Conservation (phyloP, 2,888 invertebrate genomes). For the Folsomia candida region DNA sequence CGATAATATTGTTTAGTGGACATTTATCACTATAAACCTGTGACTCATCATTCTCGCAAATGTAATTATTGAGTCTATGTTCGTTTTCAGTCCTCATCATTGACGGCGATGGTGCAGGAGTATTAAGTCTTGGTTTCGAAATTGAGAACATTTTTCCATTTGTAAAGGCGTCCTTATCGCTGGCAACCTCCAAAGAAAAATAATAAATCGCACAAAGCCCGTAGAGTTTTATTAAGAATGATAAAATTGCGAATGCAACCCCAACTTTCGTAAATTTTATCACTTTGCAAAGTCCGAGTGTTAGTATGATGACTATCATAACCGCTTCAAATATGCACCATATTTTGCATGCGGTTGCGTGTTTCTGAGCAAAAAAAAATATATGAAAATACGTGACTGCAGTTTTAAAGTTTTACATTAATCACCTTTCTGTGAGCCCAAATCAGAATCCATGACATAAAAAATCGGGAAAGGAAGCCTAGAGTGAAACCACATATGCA, state of each 20-base stretch:
- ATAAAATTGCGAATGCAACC: background rate
- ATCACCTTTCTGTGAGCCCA: background rate
- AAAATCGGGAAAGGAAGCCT: background rate
- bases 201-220: constrained; percentile 19
- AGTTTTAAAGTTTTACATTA: background rate
- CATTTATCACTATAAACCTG: background rate
- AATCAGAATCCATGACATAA: constrained; percentile 5
- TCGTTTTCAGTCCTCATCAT: background rate
- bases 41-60: background rate
- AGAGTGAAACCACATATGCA: background rate
- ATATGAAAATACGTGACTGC: background rate
- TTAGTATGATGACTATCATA: constrained; percentile 9
- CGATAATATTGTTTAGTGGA: background rate
- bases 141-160: background rate
- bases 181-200: constrained; percentile 13
- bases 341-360: background rate
- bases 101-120: background rate
- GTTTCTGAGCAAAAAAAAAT: constrained; percentile 7
- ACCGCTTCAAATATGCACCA: constrained; percentile 18
- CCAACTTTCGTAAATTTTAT: constrained; percentile 3
- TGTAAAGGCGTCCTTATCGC: background rate
- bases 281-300: background rate
- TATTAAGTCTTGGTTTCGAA: background rate
- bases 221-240: constrained; percentile 13
- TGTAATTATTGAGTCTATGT: background rate